phyloP scores from a whole-genome alignment of 2,113 vertebrate genomes.

The Naja naja region DNA sequence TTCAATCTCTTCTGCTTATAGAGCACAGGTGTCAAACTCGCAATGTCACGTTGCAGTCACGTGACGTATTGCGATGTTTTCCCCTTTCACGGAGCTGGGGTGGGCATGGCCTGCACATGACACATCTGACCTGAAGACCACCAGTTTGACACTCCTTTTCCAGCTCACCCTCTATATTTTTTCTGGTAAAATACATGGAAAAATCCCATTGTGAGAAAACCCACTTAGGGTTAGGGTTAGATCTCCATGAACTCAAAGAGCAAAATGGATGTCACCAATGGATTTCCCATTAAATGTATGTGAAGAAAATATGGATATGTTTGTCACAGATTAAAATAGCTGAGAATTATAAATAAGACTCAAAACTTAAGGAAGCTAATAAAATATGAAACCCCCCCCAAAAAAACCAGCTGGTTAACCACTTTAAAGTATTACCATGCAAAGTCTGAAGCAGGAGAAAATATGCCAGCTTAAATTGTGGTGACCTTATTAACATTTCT shows the following conservation, averaged over 20 bases:
- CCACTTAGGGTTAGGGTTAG: not conserved
- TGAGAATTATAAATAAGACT: not conserved
- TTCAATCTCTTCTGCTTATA: conserved; percentile 16
- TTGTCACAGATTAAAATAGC: not conserved
- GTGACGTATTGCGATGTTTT: too few relatives aligned
- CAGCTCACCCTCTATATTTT: too few relatives aligned
- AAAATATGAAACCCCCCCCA: not conserved
- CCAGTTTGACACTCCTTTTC: too few relatives aligned
- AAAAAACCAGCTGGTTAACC: not conserved
- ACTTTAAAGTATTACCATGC: not conserved
- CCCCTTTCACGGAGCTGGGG: too few relatives aligned
- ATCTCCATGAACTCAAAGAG: not conserved
- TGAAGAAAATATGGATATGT: not conserved
- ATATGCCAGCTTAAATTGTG: not conserved
- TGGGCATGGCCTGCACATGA: too few relatives aligned
- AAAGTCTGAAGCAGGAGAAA: not conserved
- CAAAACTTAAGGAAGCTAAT: not conserved
- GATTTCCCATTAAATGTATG: not conserved
- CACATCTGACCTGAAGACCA: too few relatives aligned
- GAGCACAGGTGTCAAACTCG: not conserved
- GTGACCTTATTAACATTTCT: not conserved
- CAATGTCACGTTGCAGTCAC: too few relatives aligned
- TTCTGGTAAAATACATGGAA: too few relatives aligned
- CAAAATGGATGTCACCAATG: too few relatives aligned
- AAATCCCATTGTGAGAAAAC: too few relatives aligned